phyloP scores from a whole-genome alignment of 2,888 invertebrate species.

The Monopis laevigella region DNA sequence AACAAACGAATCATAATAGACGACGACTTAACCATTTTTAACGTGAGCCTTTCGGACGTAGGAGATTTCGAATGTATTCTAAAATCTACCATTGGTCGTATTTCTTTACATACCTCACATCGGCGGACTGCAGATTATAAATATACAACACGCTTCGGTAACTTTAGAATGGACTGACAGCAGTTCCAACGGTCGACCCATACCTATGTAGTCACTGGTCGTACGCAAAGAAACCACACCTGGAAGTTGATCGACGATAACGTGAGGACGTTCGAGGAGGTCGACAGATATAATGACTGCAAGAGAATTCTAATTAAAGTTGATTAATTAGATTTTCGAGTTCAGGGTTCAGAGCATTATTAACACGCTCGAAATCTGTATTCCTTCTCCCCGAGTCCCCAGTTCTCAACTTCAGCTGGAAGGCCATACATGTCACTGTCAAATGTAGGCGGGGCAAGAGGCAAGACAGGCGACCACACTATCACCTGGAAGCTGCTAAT shows the following conservation, averaged over 20 bases:
- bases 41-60: constrained; percentile 84
- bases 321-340: constrained; percentile 85
- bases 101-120: constrained; percentile 77
- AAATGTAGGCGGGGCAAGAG: constrained; percentile 92
- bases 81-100: constrained; percentile 87
- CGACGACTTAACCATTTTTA: constrained; percentile 80
- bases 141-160: constrained; percentile 78
- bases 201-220: constrained; percentile 84
- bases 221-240: constrained; percentile 86
- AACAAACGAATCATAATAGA: constrained; percentile 68
- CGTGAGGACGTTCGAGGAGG: constrained; percentile 74
- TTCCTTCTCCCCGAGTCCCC: constrained; percentile 88
- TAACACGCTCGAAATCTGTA: no score
- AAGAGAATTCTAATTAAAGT: constrained; percentile 78
- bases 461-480: constrained; percentile 93
- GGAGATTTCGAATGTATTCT: constrained; percentile 93
- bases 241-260: constrained; percentile 78
- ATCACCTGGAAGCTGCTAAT: constrained; percentile 88
- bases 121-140: constrained; percentile 85
- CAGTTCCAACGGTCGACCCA: constrained; percentile 82
- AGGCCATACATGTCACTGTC: constrained; percentile 80
- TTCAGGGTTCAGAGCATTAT: constrained; percentile 91
- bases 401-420: constrained; percentile 84
- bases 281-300: constrained; percentile 80
- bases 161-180: constrained; percentile 92